Evolutionary conservation across 2,113 vertebrate genomes (phyloP).

Genomic region (Naja naja): DNA sequence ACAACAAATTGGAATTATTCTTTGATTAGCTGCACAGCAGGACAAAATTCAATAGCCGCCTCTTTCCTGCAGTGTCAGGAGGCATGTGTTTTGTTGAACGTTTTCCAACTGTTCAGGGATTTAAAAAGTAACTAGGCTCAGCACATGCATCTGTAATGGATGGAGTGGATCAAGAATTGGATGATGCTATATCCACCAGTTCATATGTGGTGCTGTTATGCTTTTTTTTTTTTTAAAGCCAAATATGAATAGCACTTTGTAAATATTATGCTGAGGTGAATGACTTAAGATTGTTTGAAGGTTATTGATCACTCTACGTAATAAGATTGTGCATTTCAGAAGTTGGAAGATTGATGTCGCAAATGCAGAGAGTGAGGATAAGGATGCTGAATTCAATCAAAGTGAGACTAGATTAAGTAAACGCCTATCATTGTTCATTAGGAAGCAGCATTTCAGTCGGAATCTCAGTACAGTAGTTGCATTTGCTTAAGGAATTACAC

Average conservation of each 20-base stretch:
- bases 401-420: constrained; percentile 57
- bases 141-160: not conserved
- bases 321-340: constrained; percentile 54
- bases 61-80: not conserved
- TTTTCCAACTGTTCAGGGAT: not conserved
- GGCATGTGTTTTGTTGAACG: not conserved
- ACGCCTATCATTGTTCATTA: constrained; percentile 53
- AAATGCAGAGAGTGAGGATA: constrained; percentile 48
- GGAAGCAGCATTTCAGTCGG: not conserved
- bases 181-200: not conserved
- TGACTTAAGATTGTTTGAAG: constrained; percentile 42
- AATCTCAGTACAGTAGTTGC: not conserved
- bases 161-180: not conserved
- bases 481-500: not conserved
- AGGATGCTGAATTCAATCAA: constrained; percentile 60
- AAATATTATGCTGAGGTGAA: constrained; percentile 50
- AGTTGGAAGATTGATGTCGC: constrained; percentile 56
- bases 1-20: not conserved
- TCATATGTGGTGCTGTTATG: not conserved
- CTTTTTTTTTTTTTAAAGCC: not conserved
- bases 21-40: not conserved
- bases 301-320: constrained; percentile 58
- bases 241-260: constrained; percentile 27
- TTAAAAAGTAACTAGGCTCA: not conserved
- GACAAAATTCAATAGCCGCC: not conserved